Conservation (phyloP, 2,113 vertebrate species). For the Aspidoscelis tigris region DNA sequence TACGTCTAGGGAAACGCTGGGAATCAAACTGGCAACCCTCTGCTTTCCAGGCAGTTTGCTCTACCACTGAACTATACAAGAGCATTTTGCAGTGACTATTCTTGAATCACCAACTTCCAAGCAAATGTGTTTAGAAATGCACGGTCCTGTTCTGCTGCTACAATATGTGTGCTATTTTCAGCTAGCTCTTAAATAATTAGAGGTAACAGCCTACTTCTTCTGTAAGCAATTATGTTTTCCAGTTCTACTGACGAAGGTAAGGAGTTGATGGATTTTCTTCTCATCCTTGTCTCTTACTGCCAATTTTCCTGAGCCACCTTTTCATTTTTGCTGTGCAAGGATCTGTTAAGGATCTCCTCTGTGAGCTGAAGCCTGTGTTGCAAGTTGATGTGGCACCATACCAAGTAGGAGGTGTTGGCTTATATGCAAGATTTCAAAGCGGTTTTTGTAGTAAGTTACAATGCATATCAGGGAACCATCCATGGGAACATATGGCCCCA, state of each 20-base stretch:
- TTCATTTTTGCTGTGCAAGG: slow-evolving; percentile 23
- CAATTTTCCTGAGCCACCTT: slow-evolving; percentile 24
- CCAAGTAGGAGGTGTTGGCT: slow-evolving; percentile 41
- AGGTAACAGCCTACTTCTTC: not conserved
- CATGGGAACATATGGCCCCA: slow-evolving; percentile 43
- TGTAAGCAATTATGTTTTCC: slow-evolving; percentile 1
- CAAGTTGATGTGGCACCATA: slow-evolving; percentile 42
- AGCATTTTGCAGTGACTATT: not conserved
- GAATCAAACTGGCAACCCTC: too few relatives aligned
- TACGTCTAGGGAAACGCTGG: too few relatives aligned
- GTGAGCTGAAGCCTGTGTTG: slow-evolving; percentile 14
- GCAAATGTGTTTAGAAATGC: slow-evolving; percentile 1
- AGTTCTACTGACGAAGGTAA: not conserved
- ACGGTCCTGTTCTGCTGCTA: not conserved
- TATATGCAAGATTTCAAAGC: slow-evolving; percentile 40
- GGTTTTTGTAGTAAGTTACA: slow-evolving; percentile 41
- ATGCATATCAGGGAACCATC: slow-evolving; percentile 26
- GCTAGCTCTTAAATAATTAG: not conserved
- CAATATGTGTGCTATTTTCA: not conserved
- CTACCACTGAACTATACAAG: too few relatives aligned
- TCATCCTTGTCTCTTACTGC: slow-evolving; percentile 8
- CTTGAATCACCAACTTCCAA: not conserved
- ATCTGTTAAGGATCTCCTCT: slow-evolving; percentile 24
- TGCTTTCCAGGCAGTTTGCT: too few relatives aligned
- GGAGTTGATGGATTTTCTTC: slow-evolving; percentile 13